Evolutionary conservation across 53 echinoderm and acorn worm species (phyloP).

Genomic region (Temnopleurus reevesii): DNA sequence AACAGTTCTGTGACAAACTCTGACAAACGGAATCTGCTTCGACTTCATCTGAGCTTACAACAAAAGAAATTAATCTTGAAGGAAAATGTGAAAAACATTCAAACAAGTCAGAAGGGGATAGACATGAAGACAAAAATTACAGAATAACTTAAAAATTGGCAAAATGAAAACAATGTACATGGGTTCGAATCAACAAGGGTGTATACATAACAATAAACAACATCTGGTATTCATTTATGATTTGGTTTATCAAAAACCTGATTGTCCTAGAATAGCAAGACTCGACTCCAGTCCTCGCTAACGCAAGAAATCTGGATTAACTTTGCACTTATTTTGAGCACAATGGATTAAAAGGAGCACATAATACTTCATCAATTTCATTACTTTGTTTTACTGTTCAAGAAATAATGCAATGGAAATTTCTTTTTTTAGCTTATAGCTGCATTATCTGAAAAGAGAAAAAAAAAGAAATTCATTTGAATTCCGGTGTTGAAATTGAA

Average conservation of each 20-base stretch:
- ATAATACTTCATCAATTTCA: no score
- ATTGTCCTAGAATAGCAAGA: neutral
- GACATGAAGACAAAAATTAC: constrained; percentile 31
- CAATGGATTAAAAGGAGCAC: neutral
- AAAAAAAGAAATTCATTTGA: no score
- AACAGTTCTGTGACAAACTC: neutral
- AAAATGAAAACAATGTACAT: constrained; percentile 54
- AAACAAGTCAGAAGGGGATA: neutral
- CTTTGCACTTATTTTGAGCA: constrained; percentile 8
- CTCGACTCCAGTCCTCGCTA: neutral
- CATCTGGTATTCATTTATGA: neutral
- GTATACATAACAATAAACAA: neutral
- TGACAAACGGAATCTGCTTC: neutral
- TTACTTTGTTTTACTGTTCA: constrained; percentile 6
- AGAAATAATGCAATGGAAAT: no score
- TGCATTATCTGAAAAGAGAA: no score
- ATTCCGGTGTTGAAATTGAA: no score
- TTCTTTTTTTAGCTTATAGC: no score
- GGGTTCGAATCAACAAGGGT: neutral
- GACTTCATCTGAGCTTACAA: neutral
- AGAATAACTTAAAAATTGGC: constrained; percentile 49
- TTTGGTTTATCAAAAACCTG: constrained; percentile 29
- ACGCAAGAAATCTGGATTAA: neutral
- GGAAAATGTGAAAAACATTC: neutral
- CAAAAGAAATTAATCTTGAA: neutral